Base-by-base conservation (phyloP, 1,140 invertebrate genomes). In the Choristoneura fumiferana region DNA sequence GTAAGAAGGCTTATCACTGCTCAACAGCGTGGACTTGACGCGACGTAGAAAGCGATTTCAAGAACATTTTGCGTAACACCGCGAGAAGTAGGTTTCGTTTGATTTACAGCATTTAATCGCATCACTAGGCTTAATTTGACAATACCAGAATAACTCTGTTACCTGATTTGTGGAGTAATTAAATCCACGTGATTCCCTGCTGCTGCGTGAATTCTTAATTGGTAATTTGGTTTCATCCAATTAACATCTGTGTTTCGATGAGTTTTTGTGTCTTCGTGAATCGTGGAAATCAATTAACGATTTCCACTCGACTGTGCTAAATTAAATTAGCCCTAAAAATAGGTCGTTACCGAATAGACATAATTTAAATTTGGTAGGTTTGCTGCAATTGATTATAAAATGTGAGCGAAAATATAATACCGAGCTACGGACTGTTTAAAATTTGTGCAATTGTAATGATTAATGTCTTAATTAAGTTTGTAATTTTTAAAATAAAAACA, bases 1-100 rank as follows among this genome's bases (percentile, higher is more conserved):
- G 76, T 81, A 84, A 81, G 79, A 73, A 76, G 55, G 71, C 77
- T 85, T 83, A 85, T 85, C 79, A 82, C 63, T 57, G 69, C 62
- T 54, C 33, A 36, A 12, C 15, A 62, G 63, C 72, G 71, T 70
- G 72, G 56, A 60, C 62, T 73, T 81, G 80, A 78, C 76, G 73
- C 69, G 67, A 67, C 73, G 79, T 81, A 81, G 78, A 82, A 85
- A 85, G 82, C 77, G 76, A 78, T 77, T 81, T 77, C 78, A 82
- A 81, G 76, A 82, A 78, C 77, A 62, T 65, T 76, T 80, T 78
- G 74, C 75, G 77, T 67, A 80, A 83, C 59, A 59, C 45, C 60
- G 57, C 63, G 65, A 72, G 69, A 63, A 71, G 62, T 71, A 59
- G 60, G 63, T 74, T 77, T 37, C 65, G 69, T 63, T 71, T 71